Conservation (phyloP, 2,113 vertebrate genomes). For the Takifugu flavidus region DNA sequence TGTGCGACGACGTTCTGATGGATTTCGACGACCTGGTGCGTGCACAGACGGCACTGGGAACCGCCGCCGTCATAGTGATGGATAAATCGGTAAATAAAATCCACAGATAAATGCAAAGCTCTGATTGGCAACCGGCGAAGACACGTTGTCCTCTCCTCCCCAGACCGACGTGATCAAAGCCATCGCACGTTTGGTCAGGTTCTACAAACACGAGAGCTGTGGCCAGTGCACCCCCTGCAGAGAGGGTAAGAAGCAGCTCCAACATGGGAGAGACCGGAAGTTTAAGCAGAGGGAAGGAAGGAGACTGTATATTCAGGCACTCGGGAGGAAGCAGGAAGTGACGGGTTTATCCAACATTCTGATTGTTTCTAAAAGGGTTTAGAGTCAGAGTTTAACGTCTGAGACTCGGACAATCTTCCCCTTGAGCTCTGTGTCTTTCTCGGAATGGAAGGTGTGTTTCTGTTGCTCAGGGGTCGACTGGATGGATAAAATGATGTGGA, state of each 20-base stretch:
- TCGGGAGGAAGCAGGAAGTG: no score
- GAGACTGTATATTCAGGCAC: no score
- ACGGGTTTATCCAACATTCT: no score
- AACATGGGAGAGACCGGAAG: no score
- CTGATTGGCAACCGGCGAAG: no score
- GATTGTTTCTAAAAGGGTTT: no score
- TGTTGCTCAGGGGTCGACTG: conserved; percentile 86
- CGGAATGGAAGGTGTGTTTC: conserved; percentile 15
- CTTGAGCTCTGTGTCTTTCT: no score
- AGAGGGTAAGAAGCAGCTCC: conserved; percentile 75
- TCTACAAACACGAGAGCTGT: conserved; percentile 97
- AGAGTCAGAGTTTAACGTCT: no score
- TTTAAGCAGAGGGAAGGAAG: no score
- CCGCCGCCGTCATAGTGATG: conserved; percentile 92
- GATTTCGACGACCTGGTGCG: conserved; percentile 93
- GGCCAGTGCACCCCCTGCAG: conserved; percentile 96
- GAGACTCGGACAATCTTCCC: no score
- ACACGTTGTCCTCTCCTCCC: no score
- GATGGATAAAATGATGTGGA: conserved; percentile 98
- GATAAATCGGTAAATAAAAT: conserved; percentile 84
- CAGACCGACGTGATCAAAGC: conserved; percentile 87
- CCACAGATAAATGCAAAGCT: background rate
- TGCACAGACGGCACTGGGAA: conserved; percentile 88
- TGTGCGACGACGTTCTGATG: conserved; percentile 92
- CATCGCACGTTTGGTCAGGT: conserved; percentile 92